Conservation (phyloP, 2,113 vertebrate species). For the Prionailurus bengalensis region DNA sequence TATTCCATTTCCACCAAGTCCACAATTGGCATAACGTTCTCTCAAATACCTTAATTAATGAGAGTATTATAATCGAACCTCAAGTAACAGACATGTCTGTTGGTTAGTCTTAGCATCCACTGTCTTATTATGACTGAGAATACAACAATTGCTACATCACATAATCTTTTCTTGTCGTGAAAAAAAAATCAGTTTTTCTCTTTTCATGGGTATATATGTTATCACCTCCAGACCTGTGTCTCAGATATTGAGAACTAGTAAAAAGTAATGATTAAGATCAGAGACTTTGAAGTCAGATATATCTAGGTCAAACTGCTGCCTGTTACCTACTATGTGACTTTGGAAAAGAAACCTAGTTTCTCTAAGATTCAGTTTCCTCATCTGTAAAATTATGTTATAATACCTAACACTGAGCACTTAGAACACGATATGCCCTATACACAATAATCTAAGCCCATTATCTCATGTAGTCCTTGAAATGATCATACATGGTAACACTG, state of each 20-base stretch:
- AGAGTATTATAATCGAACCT: not conserved
- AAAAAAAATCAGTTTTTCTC: not conserved
- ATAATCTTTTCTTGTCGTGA: not conserved
- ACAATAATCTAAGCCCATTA: not conserved
- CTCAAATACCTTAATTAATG: not conserved
- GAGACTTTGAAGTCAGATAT: not conserved
- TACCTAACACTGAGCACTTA: not conserved
- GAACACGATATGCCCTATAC: not conserved
- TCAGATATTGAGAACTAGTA: not conserved
- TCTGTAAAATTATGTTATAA: not conserved
- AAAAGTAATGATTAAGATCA: not conserved
- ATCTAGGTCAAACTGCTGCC: not conserved
- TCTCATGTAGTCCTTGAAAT: not conserved
- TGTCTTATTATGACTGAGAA: not conserved
- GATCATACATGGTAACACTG: not conserved
- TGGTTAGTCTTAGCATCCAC: not conserved
- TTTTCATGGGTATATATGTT: not conserved
- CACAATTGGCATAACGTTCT: not conserved
- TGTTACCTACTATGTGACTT: not conserved
- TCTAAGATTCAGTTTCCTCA: conserved; percentile 19
- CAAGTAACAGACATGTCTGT: not conserved
- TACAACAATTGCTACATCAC: not conserved
- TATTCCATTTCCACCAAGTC: not conserved
- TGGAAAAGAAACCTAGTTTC: not conserved
- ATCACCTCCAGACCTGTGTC: not conserved